Percentiles rank a stretch among this genome's conserved stretches.
Evolutionary conservation across 2,888 invertebrate species (phyloP).

Genomic region (Microplitis deprimator): DNA sequence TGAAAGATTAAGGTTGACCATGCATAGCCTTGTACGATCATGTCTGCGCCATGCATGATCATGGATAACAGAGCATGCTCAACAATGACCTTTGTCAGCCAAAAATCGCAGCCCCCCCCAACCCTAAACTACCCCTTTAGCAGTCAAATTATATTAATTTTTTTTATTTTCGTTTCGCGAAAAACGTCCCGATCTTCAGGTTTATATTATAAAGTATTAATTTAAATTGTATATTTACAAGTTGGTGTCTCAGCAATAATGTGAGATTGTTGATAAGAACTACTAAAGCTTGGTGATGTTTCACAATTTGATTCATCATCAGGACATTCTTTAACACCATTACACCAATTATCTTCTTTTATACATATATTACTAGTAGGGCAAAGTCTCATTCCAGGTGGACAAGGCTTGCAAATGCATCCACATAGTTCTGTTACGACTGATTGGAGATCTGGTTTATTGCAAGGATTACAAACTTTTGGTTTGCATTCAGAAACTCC

Average conservation of each 20-base stretch:
- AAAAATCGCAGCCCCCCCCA: no score
- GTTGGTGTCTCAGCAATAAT: neutral
- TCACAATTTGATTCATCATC: conserved; percentile 84
- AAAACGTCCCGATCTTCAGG: no score
- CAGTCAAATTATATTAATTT: no score
- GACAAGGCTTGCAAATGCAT: conserved; percentile 83
- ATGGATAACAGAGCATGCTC: no score
- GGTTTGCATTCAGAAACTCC: conserved; percentile 81
- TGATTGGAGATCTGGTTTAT: conserved; percentile 74
- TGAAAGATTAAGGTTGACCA: no score
- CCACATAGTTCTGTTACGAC: conserved; percentile 77
- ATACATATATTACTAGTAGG: conserved; percentile 84
- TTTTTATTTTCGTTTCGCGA: no score
- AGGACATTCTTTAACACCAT: conserved; percentile 85
- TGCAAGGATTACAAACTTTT: conserved; percentile 80
- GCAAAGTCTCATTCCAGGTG: conserved; percentile 78
- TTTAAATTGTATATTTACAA: neutral
- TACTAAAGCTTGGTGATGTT: neutral
- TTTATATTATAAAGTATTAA: neutral
- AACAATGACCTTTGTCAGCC: no score
- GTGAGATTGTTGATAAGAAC: neutral
- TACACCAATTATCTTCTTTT: conserved; percentile 82
- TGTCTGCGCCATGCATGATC: no score
- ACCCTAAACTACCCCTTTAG: no score
- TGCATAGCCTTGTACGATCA: no score